Percentiles rank a stretch among this genome's conserved stretches.
These are phyloP conservation scores for Drepanosiphum platanoidis DNA, from an alignment of 2,888 invertebrate species.

Conservation along the genomic window DNA sequence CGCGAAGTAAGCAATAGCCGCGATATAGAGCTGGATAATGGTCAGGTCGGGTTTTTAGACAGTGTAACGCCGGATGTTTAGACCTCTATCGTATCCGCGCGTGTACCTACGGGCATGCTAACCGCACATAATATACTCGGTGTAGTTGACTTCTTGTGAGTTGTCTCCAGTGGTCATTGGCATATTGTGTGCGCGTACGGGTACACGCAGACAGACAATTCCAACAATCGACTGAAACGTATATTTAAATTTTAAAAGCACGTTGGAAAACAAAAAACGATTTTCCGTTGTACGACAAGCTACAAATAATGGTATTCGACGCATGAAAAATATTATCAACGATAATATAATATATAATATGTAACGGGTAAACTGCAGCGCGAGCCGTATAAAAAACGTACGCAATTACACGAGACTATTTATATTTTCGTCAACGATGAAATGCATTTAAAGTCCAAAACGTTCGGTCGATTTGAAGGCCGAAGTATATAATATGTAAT, in stretches of 20 bases:
- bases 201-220: neutral
- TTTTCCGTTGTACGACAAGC: neutral
- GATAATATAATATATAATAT: no score
- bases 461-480: no score
- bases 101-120: neutral
- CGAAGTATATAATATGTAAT: no score
- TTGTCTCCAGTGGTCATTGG: conserved; percentile 59
- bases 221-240: neutral
- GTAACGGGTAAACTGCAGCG: no score
- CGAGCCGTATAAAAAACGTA: no score
- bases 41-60: conserved; percentile 47
- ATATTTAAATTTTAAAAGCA: neutral
- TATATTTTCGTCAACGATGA: no score
- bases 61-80: conserved; percentile 48
- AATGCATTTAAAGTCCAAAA: no score
- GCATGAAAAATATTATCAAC: no score
- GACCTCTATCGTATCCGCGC: conserved; percentile 50
- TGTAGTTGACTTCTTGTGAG: conserved; percentile 27
- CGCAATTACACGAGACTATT: no score
- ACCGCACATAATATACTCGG: neutral
- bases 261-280: neutral
- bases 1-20: neutral
- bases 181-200: neutral
- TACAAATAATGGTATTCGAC: no score
- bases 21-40: conserved; percentile 40